A percentile compares a stretch with the other conserved stretches of the same genome.
Evolutionary conservation across 2,888 invertebrate species (phyloP).

Genomic region (Rhagium mordax): DNA sequence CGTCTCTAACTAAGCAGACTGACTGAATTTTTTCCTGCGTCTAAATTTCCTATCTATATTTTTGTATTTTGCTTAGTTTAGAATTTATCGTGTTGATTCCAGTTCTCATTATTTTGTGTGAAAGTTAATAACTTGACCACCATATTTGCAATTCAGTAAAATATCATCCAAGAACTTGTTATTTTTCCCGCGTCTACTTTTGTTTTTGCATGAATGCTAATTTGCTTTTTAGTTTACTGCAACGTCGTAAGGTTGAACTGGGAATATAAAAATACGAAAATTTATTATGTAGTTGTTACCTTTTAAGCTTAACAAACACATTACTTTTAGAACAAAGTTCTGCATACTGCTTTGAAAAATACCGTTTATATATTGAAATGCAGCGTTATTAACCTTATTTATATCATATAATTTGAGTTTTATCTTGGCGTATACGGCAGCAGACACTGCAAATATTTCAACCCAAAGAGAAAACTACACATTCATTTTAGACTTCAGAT

Average conservation of each 20-base stretch:
- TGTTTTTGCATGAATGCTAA: slow-evolving; percentile 14
- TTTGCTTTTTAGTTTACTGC: slow-evolving; percentile 8
- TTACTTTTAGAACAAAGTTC: slow-evolving; percentile 13
- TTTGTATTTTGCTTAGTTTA: no score
- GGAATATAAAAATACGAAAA: slow-evolving; percentile 22
- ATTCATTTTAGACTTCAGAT: not conserved
- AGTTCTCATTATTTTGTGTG: no score
- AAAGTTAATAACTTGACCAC: no score
- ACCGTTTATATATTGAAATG: slow-evolving; percentile 4
- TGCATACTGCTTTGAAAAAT: slow-evolving; percentile 19
- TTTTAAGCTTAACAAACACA: slow-evolving; percentile 26
- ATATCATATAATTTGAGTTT: not conserved
- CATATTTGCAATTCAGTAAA: not conserved
- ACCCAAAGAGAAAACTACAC: not conserved
- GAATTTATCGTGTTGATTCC: no score
- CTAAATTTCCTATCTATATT: no score
- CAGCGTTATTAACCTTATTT: slow-evolving; percentile 13
- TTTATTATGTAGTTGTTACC: slow-evolving; percentile 33
- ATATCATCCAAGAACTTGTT: slow-evolving; percentile 15
- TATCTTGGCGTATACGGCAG: not conserved
- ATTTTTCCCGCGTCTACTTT: slow-evolving; percentile 3
- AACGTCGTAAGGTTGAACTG: not conserved
- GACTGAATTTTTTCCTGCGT: no score
- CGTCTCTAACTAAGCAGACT: no score
- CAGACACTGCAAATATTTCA: not conserved